Evolutionary conservation across 2,797 vertebrate genomes (phyloP).

Genomic region (Xerus rutilus): DNA sequence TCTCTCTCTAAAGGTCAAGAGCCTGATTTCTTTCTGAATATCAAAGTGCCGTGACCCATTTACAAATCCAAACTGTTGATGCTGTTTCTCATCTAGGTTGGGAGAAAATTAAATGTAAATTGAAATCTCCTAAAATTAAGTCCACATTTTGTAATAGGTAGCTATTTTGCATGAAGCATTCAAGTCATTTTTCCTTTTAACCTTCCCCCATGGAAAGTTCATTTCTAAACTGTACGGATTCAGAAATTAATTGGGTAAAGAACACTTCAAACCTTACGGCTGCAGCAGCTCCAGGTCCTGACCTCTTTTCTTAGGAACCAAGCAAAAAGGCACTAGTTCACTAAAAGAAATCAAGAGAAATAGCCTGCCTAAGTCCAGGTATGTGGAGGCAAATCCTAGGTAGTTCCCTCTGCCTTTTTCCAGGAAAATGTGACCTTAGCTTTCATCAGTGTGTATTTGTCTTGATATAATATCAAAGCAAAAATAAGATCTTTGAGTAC

Average conservation of each 20-base stretch:
- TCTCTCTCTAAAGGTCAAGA: not conserved
- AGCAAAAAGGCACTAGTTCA: not conserved
- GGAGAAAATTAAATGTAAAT: constrained; percentile 40
- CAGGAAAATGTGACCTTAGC: not conserved
- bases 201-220: not conserved
- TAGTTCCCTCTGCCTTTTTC: not conserved
- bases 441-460: constrained; percentile 41
- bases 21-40: constrained; percentile 51
- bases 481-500: constrained; percentile 36
- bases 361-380: not conserved
- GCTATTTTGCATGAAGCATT: constrained; percentile 31
- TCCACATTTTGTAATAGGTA: constrained; percentile 23
- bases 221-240: not conserved
- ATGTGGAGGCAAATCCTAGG: not conserved
- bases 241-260: not conserved
- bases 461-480: constrained; percentile 31
- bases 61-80: constrained; percentile 27
- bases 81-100: constrained; percentile 20
- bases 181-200: constrained; percentile 14
- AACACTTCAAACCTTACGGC: not conserved
- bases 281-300: not conserved
- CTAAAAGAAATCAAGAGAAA: constrained; percentile 39
- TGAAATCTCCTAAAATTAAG: constrained; percentile 42
- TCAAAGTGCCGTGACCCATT: not conserved
- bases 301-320: not conserved